phyloP scores from a whole-genome alignment of 2,888 invertebrate species.

The Ectemnius lituratus region DNA sequence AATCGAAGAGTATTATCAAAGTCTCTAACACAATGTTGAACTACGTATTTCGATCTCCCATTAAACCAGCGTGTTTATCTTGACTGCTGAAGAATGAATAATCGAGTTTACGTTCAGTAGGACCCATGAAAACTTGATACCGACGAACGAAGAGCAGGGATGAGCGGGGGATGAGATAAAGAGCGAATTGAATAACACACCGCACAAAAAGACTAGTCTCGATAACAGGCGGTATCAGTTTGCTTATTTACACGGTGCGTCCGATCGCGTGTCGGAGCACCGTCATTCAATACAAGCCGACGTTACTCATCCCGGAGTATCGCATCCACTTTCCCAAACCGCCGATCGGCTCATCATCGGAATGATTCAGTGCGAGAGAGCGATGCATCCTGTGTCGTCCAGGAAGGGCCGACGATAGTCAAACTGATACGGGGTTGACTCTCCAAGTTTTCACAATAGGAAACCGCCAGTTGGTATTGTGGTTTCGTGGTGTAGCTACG shows the following conservation, averaged over 20 bases:
- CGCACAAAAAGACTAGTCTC: background rate
- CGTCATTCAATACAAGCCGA: background rate
- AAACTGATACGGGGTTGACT: background rate
- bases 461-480: background rate
- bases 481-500: background rate
- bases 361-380: too few relatives aligned
- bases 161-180: background rate
- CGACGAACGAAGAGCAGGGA: too few relatives aligned
- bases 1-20: too few relatives aligned
- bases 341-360: too few relatives aligned
- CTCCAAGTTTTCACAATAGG: background rate
- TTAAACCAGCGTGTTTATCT: too few relatives aligned
- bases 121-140: too few relatives aligned
- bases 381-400: background rate
- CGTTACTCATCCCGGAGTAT: slow-evolving; percentile 6
- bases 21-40: too few relatives aligned
- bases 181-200: slow-evolving; percentile 2
- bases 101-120: too few relatives aligned
- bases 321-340: background rate
- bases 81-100: too few relatives aligned
- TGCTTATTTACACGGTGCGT: background rate
- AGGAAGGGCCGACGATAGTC: background rate
- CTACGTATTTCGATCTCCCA: too few relatives aligned
- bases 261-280: background rate
- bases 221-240: background rate